Conservation (phyloP, 2,797 vertebrate species). For the Vultur gryphus region DNA sequence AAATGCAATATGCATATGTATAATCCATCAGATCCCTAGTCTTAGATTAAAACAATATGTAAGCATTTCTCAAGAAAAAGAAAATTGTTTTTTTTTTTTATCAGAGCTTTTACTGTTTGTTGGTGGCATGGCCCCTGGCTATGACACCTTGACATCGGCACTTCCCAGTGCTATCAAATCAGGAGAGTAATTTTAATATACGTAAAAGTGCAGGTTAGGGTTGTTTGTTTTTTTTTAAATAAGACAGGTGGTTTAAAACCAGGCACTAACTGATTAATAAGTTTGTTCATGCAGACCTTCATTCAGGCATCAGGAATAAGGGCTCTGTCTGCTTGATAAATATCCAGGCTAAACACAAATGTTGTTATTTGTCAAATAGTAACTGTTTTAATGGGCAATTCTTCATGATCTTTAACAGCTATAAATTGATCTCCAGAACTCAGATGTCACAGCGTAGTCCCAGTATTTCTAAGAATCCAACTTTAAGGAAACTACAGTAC, state of each 20-base stretch:
- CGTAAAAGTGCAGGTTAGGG: conserved; percentile 7
- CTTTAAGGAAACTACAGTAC: conserved; percentile 32
- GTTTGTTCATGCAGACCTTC: conserved; percentile 73
- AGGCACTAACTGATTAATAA: conserved; percentile 80
- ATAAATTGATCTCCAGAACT: conserved; percentile 67
- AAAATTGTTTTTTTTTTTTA: not conserved
- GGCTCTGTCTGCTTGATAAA: conserved; percentile 75
- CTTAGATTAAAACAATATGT: not conserved
- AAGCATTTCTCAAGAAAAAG: not conserved
- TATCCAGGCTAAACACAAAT: conserved; percentile 72
- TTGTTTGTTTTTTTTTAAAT: not conserved
- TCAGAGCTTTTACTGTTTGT: not conserved
- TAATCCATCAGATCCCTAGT: not conserved
- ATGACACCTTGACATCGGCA: not conserved
- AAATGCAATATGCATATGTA: not conserved
- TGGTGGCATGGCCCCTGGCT: not conserved
- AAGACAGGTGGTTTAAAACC: conserved; percentile 74
- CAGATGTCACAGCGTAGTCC: conserved; percentile 13
- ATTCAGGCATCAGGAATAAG: conserved; percentile 72
- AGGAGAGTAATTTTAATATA: conserved; percentile 71
- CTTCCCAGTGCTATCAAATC: conserved; percentile 52
- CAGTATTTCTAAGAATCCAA: conserved; percentile 47
- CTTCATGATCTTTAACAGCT: conserved; percentile 67
- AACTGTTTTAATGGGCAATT: conserved; percentile 71
- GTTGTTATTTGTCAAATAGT: conserved; percentile 75